phyloP scores from a whole-genome alignment of 2,888 invertebrate species.

The Mechanitis messenoides region DNA sequence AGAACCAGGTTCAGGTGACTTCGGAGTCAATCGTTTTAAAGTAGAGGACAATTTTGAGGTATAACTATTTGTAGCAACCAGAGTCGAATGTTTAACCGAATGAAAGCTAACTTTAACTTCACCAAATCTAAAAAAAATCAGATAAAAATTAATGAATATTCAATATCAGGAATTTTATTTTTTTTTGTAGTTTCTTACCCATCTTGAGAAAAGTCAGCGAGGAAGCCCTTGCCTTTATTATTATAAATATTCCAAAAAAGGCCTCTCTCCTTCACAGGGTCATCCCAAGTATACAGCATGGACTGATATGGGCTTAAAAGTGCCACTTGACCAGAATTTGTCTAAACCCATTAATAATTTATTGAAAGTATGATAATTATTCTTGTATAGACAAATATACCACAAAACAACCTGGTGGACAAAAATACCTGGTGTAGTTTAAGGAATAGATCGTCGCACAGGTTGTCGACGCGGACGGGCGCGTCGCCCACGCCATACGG shows the following conservation, averaged over 20 bases:
- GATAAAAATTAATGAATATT: not conserved
- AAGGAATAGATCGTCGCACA: slow-evolving; percentile 87
- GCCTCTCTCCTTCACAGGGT: slow-evolving; percentile 83
- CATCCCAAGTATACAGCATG: slow-evolving; percentile 90
- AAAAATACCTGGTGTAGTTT: slow-evolving; percentile 81
- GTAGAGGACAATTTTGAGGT: slow-evolving; percentile 75
- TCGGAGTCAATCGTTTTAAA: slow-evolving; percentile 70
- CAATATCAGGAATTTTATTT: not conserved
- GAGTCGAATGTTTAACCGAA: slow-evolving; percentile 77
- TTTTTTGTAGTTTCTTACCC: slow-evolving; percentile 54
- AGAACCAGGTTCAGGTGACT: slow-evolving; percentile 70
- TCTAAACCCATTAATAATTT: slow-evolving; percentile 20
- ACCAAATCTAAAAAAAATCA: slow-evolving; percentile 66
- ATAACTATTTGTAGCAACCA: slow-evolving; percentile 64
- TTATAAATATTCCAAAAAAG: slow-evolving; percentile 90
- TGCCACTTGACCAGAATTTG: slow-evolving; percentile 77
- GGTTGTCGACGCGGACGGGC: slow-evolving; percentile 89
- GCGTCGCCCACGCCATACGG: slow-evolving; percentile 86
- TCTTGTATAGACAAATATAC: not conserved
- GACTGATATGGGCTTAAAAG: slow-evolving; percentile 85
- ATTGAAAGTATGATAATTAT: no score
- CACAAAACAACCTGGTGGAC: not conserved
- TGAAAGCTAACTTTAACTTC: slow-evolving; percentile 85
- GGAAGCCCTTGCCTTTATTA: slow-evolving; percentile 83
- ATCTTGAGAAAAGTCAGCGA: slow-evolving; percentile 83